Evolutionary conservation across 2,888 invertebrate genomes (phyloP), one percentile per base, ranked within the genome.

Genomic region (Noctua comes): DNA sequence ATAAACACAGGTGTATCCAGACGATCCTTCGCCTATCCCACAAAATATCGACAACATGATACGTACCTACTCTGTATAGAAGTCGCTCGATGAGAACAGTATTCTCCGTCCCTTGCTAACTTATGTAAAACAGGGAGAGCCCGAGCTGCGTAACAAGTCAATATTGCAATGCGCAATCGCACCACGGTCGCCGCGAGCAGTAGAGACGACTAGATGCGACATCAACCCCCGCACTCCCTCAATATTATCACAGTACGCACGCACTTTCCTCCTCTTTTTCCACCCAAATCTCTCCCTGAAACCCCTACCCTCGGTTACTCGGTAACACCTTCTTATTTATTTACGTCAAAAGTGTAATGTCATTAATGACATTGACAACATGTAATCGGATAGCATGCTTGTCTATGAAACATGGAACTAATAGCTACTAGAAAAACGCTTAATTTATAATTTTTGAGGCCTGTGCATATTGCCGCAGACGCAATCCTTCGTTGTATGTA

Each of bases 21-120:
- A 91, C 89, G 87, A 91, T 91, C 90, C 91, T 91, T 93, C 88
- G 94, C 94, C 96, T 94, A 94, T 94, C 96, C 96, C 95, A 94
- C 94, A 95, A 95, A 95, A 95, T 96, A 96, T 96, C 95, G 96
- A 96, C 94, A 93, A 86, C 89, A 90, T 91, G 89, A 92, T 94
- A 89, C 89, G 86, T 88, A 94, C 95, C 91, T 95, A 95, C 93
- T 92, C 90, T 87, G 89, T 91, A 86, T 91, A 91, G 90, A 91
- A 87, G 84, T 91, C 94, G 93, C 92, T 94, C 95, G 93, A 95
- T 93, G 93, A 91, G 86, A 88, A 82, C 89, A 74, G 87, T 91
- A 94, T 96, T 92, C 88, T 92, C 96, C 88, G 93, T 97, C 96
- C 93, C 91, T 96, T 95, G 93, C 94, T 92, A 90, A 90, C 96